These are phyloP conservation scores for Argyrosomus regius DNA, from an alignment of 2,797 vertebrate genomes.

Conservation along the genomic window DNA sequence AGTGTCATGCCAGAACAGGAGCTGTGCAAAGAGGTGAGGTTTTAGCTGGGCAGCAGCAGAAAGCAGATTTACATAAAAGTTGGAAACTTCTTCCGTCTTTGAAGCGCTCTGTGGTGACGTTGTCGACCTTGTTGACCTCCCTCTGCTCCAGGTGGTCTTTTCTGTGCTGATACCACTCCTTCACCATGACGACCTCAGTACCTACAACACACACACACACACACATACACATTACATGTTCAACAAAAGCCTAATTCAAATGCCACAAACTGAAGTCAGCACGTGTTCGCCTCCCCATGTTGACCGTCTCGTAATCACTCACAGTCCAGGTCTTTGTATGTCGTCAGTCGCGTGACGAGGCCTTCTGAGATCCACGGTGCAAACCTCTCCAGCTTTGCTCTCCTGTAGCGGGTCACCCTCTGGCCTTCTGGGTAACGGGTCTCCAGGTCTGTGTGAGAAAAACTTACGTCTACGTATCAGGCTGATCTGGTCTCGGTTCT, in stretches of 20 bases:
- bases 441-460: conserved; percentile 85
- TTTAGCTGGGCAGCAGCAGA: neutral
- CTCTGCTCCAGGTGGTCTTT: conserved; percentile 86
- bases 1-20: too few relatives aligned
- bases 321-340: conserved; percentile 87
- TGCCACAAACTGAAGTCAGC: neutral
- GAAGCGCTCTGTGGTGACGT: conserved; percentile 86
- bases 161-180: conserved; percentile 89
- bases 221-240: neutral
- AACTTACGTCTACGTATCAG: too few relatives aligned
- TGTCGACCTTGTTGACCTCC: conserved; percentile 79
- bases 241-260: neutral
- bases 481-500: too few relatives aligned
- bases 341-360: conserved; percentile 85
- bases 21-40: neutral
- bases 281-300: neutral
- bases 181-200: conserved; percentile 79
- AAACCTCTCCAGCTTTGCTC: conserved; percentile 89
- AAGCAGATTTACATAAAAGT: conserved; percentile 84
- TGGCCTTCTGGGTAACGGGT: conserved; percentile 82
- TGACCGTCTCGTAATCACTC: conserved; percentile 63
- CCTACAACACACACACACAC: conserved; percentile 74
- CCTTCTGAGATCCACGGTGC: conserved; percentile 83
- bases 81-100: conserved; percentile 73
- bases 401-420: conserved; percentile 87